phyloP scores from a whole-genome alignment of 2,797 vertebrate genomes.

The Sebastes umbrosus region DNA sequence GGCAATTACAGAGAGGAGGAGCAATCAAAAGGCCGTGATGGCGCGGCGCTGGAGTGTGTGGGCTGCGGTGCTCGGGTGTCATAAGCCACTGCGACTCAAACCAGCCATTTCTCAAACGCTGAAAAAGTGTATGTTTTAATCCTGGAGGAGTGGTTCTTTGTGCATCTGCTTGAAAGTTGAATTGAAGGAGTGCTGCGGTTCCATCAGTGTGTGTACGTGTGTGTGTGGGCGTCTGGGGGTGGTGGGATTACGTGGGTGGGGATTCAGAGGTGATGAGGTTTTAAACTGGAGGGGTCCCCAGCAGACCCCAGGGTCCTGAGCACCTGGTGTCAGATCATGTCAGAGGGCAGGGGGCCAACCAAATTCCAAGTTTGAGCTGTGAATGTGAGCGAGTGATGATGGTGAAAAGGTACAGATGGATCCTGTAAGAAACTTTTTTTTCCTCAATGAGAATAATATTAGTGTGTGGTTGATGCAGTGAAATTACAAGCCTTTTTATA shows the following conservation, averaged over 20 bases:
- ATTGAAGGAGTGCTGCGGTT: background rate
- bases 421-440: background rate
- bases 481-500: background rate
- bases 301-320: slow-evolving; percentile 42
- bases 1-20: slow-evolving; percentile 77
- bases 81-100: slow-evolving; percentile 48
- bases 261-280: slow-evolving; percentile 71
- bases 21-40: slow-evolving; percentile 75
- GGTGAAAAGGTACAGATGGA: slow-evolving; percentile 51
- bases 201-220: background rate
- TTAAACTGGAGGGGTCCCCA: slow-evolving; percentile 58
- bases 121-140: slow-evolving; percentile 14
- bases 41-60: slow-evolving; percentile 53
- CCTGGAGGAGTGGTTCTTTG: background rate
- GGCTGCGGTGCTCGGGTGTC: slow-evolving; percentile 45
- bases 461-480: background rate
- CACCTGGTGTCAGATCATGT: slow-evolving; percentile 68
- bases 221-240: slow-evolving; percentile 3
- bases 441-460: background rate
- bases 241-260: slow-evolving; percentile 53
- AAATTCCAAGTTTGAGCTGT: slow-evolving; percentile 33
- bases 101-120: slow-evolving; percentile 29
- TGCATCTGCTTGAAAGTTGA: background rate
- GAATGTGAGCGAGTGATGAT: slow-evolving; percentile 56
- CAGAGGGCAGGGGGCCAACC: slow-evolving; percentile 51